These are phyloP conservation scores for Drosophila punjabiensis DNA, from an alignment of 1,140 invertebrate species.

Conservation along the genomic window DNA sequence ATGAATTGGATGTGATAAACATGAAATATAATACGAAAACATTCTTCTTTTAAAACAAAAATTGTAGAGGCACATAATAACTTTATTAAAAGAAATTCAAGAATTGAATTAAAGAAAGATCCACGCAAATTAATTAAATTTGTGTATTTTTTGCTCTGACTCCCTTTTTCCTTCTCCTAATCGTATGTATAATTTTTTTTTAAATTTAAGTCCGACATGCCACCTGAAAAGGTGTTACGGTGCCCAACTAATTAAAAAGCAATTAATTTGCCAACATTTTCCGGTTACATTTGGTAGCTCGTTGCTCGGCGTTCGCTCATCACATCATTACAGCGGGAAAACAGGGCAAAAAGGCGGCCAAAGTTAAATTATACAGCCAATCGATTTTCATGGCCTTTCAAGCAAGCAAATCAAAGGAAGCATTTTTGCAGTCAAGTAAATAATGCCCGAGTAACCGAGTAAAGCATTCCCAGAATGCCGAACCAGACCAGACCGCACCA, in stretches of 20 bases:
- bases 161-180: background rate
- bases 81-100: no score
- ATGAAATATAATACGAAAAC: background rate
- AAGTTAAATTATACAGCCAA: conserved; percentile 68
- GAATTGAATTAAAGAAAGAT: background rate
- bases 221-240: conserved; percentile 24
- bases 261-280: conserved; percentile 61
- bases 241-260: conserved; percentile 67
- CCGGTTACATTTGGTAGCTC: conserved; percentile 28
- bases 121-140: no score
- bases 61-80: no score
- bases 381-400: conserved; percentile 67
- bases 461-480: conserved; percentile 40
- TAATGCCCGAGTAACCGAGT: conserved; percentile 28
- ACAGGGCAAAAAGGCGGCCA: conserved; percentile 23
- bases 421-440: conserved; percentile 51
- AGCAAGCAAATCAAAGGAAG: conserved; percentile 53
- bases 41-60: background rate
- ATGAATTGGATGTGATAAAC: background rate
- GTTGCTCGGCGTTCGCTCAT: conserved; percentile 8
- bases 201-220: background rate
- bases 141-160: background rate
- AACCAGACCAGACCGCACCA: conserved; percentile 39
- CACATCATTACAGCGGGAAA: conserved; percentile 25
- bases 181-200: background rate